Evolutionary conservation across 2,888 invertebrate species (phyloP).

Genomic region (Abscondita cerata): DNA sequence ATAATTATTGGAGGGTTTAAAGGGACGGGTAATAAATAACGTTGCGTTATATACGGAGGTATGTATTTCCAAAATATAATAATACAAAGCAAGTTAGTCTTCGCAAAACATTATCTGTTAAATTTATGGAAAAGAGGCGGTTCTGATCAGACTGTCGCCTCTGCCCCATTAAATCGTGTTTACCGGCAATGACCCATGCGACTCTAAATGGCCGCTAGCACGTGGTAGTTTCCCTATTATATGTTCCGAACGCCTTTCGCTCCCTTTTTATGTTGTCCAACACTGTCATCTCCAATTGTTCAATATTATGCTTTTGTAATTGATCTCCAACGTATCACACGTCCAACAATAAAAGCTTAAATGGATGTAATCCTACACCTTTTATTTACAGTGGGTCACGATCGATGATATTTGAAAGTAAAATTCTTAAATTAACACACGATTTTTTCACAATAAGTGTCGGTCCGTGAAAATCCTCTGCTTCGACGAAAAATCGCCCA

Average conservation of each 20-base stretch:
- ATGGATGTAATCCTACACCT: conserved; percentile 6
- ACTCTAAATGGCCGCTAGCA: conserved; percentile 43
- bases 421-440: conserved; percentile 1
- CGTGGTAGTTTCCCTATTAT: conserved; percentile 35
- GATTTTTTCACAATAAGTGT: not conserved
- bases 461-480: conserved; percentile 1
- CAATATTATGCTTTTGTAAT: conserved; percentile 21
- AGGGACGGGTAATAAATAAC: conserved; percentile 22
- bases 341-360: not conserved
- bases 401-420: not conserved
- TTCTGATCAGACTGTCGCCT: conserved; percentile 44
- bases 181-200: conserved; percentile 46
- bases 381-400: not conserved
- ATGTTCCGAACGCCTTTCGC: conserved; percentile 26
- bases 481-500: conserved; percentile 17
- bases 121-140: conserved; percentile 42
- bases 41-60: conserved; percentile 12
- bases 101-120: conserved; percentile 39
- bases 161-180: conserved; percentile 46
- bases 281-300: conserved; percentile 22
- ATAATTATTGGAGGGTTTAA: too few species aligned
- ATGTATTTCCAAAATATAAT: conserved; percentile 20
- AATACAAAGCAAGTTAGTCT: conserved; percentile 30
- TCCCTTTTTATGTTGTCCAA: conserved; percentile 18
- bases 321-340: not conserved